Conservation (phyloP, 1,140 invertebrate genomes). For the Latrodectus geometricus region DNA sequence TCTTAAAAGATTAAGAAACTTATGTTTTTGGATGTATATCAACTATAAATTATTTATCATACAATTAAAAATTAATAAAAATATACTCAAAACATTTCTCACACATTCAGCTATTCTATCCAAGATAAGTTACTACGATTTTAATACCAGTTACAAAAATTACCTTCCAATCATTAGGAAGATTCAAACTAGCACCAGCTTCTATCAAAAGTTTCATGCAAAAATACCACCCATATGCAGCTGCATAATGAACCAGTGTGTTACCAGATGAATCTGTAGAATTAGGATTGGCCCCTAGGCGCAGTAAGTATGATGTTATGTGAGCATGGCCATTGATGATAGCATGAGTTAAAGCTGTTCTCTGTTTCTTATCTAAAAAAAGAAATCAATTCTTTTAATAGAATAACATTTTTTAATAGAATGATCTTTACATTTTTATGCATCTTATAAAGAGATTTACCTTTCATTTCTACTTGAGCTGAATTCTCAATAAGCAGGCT, state of each 20-base stretch:
- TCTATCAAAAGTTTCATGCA: constrained; percentile 71
- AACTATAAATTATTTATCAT: too few relatives aligned
- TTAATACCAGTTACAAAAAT: neutral
- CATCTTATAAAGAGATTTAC: constrained; percentile 59
- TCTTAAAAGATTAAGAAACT: too few relatives aligned
- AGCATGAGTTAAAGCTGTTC: constrained; percentile 72
- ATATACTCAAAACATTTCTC: too few relatives aligned
- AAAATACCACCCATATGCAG: constrained; percentile 74
- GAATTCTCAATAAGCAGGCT: constrained; percentile 69
- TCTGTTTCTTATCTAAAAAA: constrained; percentile 70
- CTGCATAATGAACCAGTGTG: constrained; percentile 72
- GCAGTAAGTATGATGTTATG: constrained; percentile 71
- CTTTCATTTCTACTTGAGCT: constrained; percentile 69
- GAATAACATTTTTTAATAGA: neutral
- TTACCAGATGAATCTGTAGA: constrained; percentile 72
- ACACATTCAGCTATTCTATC: too few relatives aligned
- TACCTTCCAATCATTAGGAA: constrained; percentile 72
- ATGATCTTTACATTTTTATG: neutral
- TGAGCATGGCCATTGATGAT: constrained; percentile 73
- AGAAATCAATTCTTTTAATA: neutral
- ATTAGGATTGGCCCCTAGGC: constrained; percentile 71
- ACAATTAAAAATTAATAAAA: too few relatives aligned
- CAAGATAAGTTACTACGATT: too few relatives aligned
- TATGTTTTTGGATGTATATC: too few relatives aligned
- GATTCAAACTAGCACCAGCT: constrained; percentile 69